Evolutionary conservation across 2,888 invertebrate genomes (phyloP).

Genomic region (Hydropsyche betteni): DNA sequence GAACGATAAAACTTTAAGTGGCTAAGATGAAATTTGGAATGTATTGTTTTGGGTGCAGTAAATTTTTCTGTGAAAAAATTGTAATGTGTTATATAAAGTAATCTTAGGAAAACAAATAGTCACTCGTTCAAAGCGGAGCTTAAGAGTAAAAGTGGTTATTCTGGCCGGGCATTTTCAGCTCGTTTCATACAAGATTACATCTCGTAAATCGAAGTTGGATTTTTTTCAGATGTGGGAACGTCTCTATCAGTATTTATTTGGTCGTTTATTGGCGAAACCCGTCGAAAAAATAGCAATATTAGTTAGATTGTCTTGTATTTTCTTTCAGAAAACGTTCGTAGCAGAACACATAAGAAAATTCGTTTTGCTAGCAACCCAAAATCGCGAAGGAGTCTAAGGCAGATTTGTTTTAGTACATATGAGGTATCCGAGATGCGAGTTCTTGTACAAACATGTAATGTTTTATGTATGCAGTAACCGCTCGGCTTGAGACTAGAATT

Average conservation of each 20-base stretch:
- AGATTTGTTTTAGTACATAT: constrained; percentile 2
- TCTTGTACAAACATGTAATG: not conserved
- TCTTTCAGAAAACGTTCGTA: not conserved
- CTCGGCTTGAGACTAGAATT: not conserved
- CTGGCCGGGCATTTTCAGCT: no score
- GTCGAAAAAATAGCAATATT: not conserved
- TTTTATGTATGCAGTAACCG: not conserved
- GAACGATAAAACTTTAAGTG: not conserved
- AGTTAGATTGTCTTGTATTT: not conserved
- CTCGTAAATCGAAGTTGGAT: constrained; percentile 19
- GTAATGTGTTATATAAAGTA: no score
- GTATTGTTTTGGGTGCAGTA: no score
- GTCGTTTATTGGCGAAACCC: not conserved
- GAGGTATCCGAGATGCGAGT: not conserved
- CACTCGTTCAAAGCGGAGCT: no score
- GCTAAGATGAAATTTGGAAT: not conserved
- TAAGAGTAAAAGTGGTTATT: no score
- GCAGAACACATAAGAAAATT: not conserved
- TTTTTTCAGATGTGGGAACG: constrained; percentile 7
- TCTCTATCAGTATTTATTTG: not conserved
- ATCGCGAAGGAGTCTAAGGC: no score
- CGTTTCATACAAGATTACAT: constrained; percentile 1
- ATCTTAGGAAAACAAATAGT: no score
- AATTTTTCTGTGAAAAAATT: no score
- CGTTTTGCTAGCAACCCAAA: not conserved